These are phyloP conservation scores for Desmophyllum pertusum DNA, from an alignment of 92 coral and sea anemone species.

Conservation along the genomic window DNA sequence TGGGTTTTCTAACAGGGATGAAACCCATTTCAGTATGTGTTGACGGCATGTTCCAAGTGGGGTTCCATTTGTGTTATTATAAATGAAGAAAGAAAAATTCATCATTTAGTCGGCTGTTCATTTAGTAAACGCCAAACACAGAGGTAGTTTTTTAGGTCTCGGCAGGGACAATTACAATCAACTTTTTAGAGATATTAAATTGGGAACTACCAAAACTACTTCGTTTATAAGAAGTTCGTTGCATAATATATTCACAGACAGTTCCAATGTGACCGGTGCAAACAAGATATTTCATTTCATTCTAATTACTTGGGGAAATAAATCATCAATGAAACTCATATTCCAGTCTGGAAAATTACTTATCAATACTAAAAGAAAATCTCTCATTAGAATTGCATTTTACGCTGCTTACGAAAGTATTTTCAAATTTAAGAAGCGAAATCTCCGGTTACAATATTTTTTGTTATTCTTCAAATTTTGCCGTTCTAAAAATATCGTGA, in stretches of 20 bases:
- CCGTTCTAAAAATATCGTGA: not conserved
- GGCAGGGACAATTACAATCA: not conserved
- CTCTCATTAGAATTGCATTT: not conserved
- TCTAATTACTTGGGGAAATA: constrained; percentile 1
- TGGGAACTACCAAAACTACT: not conserved
- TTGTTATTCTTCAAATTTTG: not conserved
- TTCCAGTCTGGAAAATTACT: constrained; percentile 14
- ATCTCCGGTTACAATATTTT: not conserved
- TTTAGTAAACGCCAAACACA: constrained; percentile 12
- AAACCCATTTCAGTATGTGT: constrained; percentile 3
- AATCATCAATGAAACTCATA: not conserved
- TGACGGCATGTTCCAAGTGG: not conserved
- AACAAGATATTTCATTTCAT: not conserved
- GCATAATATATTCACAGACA: not conserved
- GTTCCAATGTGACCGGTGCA: not conserved
- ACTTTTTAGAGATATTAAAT: not conserved
- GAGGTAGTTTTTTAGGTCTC: not conserved
- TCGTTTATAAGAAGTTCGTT: not conserved
- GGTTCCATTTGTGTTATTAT: constrained; percentile 15
- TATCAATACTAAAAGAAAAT: constrained; percentile 9
- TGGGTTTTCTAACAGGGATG: constrained; percentile 17
- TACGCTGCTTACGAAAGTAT: not conserved
- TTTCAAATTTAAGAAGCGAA: no score
- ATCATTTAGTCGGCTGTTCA: not conserved
- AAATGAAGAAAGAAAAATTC: not conserved